These are phyloP conservation scores for Plagiodera versicolora DNA, from an alignment of 2,888 invertebrate species.

Conservation along the genomic window DNA sequence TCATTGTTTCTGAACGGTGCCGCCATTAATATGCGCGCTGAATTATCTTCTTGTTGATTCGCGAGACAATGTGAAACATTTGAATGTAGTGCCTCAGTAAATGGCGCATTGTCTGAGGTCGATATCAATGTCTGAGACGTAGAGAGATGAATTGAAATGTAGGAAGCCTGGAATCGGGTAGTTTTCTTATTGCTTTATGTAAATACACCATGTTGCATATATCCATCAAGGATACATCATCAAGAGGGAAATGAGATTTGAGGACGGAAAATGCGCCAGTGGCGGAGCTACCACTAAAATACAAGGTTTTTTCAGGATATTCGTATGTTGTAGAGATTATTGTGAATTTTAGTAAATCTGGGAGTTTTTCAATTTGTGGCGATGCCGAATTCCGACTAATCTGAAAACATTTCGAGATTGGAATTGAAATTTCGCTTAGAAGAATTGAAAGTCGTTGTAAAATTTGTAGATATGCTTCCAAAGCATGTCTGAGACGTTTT, in stretches of 20 bases:
- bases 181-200: neutral
- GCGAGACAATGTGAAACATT: neutral
- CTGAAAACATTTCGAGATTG: too few relatives aligned
- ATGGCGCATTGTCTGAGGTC: neutral
- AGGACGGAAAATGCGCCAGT: neutral
- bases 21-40: neutral
- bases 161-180: neutral
- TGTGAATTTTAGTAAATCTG: too few relatives aligned
- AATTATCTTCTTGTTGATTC: neutral
- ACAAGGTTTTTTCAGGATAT: too few relatives aligned
- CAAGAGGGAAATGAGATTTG: neutral
- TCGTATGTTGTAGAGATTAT: too few relatives aligned
- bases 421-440: too few relatives aligned
- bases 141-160: neutral
- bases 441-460: too few relatives aligned
- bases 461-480: too few relatives aligned
- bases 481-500: too few relatives aligned
- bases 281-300: neutral
- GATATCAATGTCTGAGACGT: neutral
- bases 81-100: neutral
- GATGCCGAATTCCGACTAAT: too few relatives aligned
- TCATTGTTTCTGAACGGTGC: too few relatives aligned
- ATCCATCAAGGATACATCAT: neutral
- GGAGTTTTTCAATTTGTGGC: too few relatives aligned
- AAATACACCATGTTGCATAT: neutral